A percentile compares a stretch with the other conserved stretches of the same genome.
phyloP scores from a whole-genome alignment of 1,140 invertebrate species.

The Sipha flava region DNA sequence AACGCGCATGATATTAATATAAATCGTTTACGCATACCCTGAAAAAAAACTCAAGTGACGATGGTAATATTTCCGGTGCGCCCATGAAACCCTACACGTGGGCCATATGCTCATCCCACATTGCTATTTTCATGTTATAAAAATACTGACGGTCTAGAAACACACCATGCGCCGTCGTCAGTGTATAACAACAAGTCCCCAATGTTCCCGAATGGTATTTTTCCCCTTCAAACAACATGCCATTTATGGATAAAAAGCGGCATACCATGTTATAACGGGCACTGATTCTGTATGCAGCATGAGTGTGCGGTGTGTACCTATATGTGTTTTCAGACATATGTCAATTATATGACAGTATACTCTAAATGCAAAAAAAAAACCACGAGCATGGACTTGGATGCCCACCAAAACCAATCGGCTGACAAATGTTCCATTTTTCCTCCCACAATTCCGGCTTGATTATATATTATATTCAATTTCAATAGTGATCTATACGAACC shows the following conservation, averaged over 20 bases:
- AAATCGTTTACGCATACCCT: neutral
- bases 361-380: neutral
- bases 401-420: neutral
- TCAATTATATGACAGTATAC: constrained; percentile 16
- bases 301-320: too few relatives aligned
- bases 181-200: neutral
- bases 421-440: neutral
- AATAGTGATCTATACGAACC: neutral
- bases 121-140: neutral
- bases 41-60: neutral
- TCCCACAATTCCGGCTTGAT: neutral
- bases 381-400: neutral
- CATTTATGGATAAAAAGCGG: constrained; percentile 1
- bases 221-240: neutral
- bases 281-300: constrained; percentile 8
- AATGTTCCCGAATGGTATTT: neutral
- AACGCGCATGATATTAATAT: neutral
- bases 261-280: neutral
- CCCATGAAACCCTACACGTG: neutral
- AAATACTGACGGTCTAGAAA: neutral
- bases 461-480: neutral
- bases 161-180: neutral
- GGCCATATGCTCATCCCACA: neutral
- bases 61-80: constrained; percentile 1
- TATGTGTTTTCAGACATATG: neutral